Percentiles rank a stretch among this genome's conserved stretches.
Conservation (phyloP, 2,797 vertebrate species). For the Amazona finschi region DNA sequence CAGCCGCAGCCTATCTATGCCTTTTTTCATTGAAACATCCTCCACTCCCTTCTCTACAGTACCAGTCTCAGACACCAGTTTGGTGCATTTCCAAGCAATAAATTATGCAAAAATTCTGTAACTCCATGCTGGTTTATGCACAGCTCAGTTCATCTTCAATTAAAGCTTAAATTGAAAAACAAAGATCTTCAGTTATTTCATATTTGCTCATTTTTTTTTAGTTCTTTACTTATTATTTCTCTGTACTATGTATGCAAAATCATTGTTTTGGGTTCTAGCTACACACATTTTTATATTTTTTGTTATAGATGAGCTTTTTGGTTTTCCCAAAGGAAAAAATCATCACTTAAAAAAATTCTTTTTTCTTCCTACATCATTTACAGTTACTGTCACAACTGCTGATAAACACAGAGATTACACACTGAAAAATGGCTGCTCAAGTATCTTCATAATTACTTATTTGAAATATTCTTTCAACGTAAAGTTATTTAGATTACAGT, state of each 20-base stretch:
- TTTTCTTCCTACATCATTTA: not conserved
- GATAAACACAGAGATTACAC: conserved; percentile 26
- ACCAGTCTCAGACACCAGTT: not conserved
- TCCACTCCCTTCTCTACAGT: not conserved
- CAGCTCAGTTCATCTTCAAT: not conserved
- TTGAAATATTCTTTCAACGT: conserved; percentile 55
- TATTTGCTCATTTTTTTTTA: not conserved
- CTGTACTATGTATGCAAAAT: not conserved
- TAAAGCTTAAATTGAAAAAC: not conserved
- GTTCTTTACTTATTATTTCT: not conserved
- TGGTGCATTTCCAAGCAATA: not conserved
- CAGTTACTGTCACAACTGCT: conserved; percentile 4
- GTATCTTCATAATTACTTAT: conserved; percentile 54
- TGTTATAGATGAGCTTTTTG: not conserved
- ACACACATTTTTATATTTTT: not conserved
- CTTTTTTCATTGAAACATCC: not conserved
- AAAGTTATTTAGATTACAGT: conserved; percentile 61
- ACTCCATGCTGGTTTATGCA: not conserved
- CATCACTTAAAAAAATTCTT: not conserved
- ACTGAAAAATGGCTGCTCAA: conserved; percentile 21
- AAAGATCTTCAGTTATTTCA: not conserved
- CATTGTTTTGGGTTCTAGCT: not conserved
- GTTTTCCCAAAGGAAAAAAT: not conserved
- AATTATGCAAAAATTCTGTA: not conserved
- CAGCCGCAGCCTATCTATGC: not conserved